A percentile compares a stretch with the other conserved stretches of the same genome.
These are phyloP conservation scores for Acronicta alni DNA, from an alignment of 2,888 invertebrate genomes.

Conservation along the genomic window DNA sequence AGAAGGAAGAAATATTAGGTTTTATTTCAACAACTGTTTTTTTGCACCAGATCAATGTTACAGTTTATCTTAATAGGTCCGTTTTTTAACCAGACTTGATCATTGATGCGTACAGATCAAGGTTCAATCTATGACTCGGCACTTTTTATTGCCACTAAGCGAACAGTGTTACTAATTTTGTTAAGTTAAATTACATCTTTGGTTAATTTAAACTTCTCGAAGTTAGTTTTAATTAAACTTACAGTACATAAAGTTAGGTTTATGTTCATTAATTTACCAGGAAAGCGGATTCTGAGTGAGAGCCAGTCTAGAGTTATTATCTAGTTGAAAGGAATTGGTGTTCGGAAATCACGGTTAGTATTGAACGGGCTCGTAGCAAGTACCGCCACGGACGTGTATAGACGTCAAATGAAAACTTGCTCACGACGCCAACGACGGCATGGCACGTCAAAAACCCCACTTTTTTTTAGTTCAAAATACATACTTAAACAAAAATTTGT, in stretches of 20 bases:
- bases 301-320: constrained; percentile 4
- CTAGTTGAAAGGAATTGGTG: constrained; percentile 13
- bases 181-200: constrained; percentile 47
- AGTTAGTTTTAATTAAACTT: constrained; percentile 46
- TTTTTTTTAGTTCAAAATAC: no score
- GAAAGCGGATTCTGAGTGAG: not conserved
- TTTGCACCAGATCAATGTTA: not conserved
- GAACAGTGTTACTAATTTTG: constrained; percentile 35
- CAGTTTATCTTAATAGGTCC: constrained; percentile 5
- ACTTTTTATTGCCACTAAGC: constrained; percentile 19
- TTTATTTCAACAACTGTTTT: no score
- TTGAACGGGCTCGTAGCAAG: not conserved
- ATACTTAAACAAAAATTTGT: no score
- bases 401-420: no score
- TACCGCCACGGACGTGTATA: no score
- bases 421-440: no score
- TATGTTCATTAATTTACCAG: constrained; percentile 20
- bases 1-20: no score
- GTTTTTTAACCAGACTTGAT: constrained; percentile 31
- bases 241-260: constrained; percentile 18
- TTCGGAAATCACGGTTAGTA: constrained; percentile 5
- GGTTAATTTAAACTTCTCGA: constrained; percentile 37
- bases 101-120: constrained; percentile 29
- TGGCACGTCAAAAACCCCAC: no score
- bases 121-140: constrained; percentile 25